Base-by-base conservation (phyloP, 2,888 invertebrate species). In the Sturmia bella region DNA sequence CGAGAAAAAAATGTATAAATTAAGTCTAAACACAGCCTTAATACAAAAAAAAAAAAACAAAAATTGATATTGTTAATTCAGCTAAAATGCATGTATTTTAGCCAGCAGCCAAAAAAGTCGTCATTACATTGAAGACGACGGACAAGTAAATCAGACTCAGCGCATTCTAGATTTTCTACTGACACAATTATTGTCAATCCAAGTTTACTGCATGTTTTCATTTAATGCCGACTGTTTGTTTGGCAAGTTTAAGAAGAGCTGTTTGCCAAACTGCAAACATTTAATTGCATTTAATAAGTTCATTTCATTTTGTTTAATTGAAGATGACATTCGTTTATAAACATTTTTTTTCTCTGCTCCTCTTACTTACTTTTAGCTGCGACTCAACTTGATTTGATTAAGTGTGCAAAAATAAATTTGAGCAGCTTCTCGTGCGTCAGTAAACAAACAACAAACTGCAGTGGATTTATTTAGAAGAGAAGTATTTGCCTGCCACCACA, bases 121-220 rank as follows among this genome's bases (percentile, higher is more conserved):
- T 45, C 45, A 54, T 45, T 64, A 32, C 63, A 63, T 54, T 54
- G 15, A 54, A 73, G 52, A 54, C 24, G 24, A 45, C 11, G 43
- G 17, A 61, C 13, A 15, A n/a, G 2, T 17, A 69, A 69, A 52
- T 6, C 27, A 27, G 6, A 32, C 7, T 32, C 32, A 32, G 32
- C 32, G 9, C 5, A 32, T 32, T 76, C 48, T 24, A 39, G 48
- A 64, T 56, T 74, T 64, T 48, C 32, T 57, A 59, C 59, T 78
- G 78, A 72, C 78, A 78, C 73, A 78, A 78, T 78, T 78, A 66
- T 59, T 66, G 78, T 78, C 78, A 73, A 73, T 73, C 78, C 66
- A 73, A 78, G 43, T 73, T 72, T 24, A 27, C 50, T 63, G 56
- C 50, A 64, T 43, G 15, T 32, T 21, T 59, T 15, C 21, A n/a